phyloP scores from a whole-genome alignment of 1,140 invertebrate species.

The Apis laboriosa region DNA sequence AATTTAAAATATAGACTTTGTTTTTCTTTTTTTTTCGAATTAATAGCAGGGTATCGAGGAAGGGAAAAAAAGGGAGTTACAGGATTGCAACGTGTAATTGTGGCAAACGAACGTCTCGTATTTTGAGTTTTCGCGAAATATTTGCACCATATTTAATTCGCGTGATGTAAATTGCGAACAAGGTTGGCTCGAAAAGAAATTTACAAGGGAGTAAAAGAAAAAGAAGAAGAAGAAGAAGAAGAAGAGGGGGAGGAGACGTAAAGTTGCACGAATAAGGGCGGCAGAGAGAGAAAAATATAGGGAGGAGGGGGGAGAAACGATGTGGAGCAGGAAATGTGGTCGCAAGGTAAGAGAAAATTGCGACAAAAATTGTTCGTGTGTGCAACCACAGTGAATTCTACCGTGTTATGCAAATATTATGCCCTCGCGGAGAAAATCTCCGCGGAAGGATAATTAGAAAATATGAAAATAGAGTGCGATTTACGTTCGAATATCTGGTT shows the following conservation, averaged over 20 bases:
- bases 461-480: not conserved
- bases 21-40: not conserved
- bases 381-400: not conserved
- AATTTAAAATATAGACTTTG: not conserved
- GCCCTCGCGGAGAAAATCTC: not conserved
- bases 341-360: slow-evolving; percentile 24
- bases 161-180: too few relatives aligned
- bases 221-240: not conserved
- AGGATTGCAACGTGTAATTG: too few relatives aligned
- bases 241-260: too few relatives aligned
- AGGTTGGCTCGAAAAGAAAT: too few relatives aligned
- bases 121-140: not conserved
- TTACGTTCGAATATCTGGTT: not conserved
- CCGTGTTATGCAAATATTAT: not conserved
- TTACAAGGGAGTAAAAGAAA: too few relatives aligned
- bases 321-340: slow-evolving; percentile 31
- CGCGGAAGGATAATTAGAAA: not conserved
- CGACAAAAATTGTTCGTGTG: not conserved
- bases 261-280: not conserved
- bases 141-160: too few relatives aligned
- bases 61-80: too few relatives aligned
- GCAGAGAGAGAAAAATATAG: not conserved
- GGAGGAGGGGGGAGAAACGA: not conserved
- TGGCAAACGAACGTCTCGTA: too few relatives aligned
- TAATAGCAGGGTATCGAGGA: not conserved